Base-by-base conservation (phyloP, 92 coral and sea anemone species). In the Bergia puertoricense region DNA sequence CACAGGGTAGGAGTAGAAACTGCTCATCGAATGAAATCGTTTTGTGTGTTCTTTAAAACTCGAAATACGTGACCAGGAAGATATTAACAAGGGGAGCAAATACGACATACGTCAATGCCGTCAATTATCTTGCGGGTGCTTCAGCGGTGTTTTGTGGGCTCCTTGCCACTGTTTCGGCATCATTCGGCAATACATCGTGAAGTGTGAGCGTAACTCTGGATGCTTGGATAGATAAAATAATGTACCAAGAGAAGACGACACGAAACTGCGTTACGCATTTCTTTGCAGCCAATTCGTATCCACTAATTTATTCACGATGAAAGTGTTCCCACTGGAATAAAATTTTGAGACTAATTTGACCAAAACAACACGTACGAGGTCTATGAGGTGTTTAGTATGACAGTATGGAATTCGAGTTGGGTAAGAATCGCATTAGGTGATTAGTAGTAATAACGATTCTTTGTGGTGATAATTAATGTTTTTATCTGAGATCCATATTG, bases 341-440 rank as follows among this genome's bases (percentile, higher is more conserved):
- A 39, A 16, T 73, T n/a, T 69, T 2, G 74, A 69, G 74, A 8
- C 9, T 11, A 69, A 6, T 30, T 67, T 71, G 76, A 71, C 13
- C 41, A 71, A 71, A 71, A 73, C 77, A 37, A 73, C 77, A 73
- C 77, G 77, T 73, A 73, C 77, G 77, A 73, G 43, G 16, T 73
- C 44, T 73, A 73, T 44, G 77, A 73, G 43, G 16, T 73, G 77
- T 73, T 62, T 18, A 3, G 77, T 39, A 37, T 73, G 77, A 73
- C 15, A 37, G 43, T 11, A 37, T 8, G 44, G 77, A 73, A 73
- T 73, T 73, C 37, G 77, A 37, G 40, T 13, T 73, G 6, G 20
- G 9, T 39, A 73, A 73, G 2, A 73, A 73, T 39, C 44, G 15
- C 69, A 62, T 62, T 14, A 62, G 10, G 10, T 16, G 8, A 16